Evolutionary conservation across 1,140 invertebrate genomes (phyloP).

Genomic region (Calycopis cecrops): DNA sequence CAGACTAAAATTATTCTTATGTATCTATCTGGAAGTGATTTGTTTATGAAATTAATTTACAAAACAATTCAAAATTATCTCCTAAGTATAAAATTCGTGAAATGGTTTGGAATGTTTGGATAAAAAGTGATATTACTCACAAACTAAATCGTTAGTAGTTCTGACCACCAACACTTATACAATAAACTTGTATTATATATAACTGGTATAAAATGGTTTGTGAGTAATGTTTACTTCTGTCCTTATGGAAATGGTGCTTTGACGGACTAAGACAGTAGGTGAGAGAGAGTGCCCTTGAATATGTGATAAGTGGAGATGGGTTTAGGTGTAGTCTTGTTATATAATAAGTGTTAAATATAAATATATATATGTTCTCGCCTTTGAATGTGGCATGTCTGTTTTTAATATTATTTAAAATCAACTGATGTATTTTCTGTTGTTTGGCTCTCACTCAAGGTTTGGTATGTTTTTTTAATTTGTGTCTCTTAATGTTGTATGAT

Average conservation of each 20-base stretch:
- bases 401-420: constrained; percentile 68
- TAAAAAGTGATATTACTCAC: too few relatives aligned
- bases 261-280: constrained; percentile 36
- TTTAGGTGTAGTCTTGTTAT: constrained; percentile 35
- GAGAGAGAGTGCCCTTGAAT: constrained; percentile 53
- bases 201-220: constrained; percentile 4
- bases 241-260: constrained; percentile 39
- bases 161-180: not conserved
- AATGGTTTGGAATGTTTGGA: too few relatives aligned
- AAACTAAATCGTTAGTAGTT: too few relatives aligned
- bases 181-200: not conserved
- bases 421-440: constrained; percentile 29
- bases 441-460: not conserved
- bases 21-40: too few relatives aligned
- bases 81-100: too few relatives aligned
- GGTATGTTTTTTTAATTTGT: not conserved
- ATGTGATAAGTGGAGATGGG: constrained; percentile 51
- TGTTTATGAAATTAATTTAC: too few relatives aligned
- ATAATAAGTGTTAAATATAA: constrained; percentile 63
- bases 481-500: not conserved
- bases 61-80: too few relatives aligned
- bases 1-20: too few relatives aligned
- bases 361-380: constrained; percentile 56
- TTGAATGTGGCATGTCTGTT: constrained; percentile 55
- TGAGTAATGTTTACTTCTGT: not conserved